Evolutionary conservation across 2,113 vertebrate species (phyloP).

Genomic region (Hirundichthys speculiger): DNA sequence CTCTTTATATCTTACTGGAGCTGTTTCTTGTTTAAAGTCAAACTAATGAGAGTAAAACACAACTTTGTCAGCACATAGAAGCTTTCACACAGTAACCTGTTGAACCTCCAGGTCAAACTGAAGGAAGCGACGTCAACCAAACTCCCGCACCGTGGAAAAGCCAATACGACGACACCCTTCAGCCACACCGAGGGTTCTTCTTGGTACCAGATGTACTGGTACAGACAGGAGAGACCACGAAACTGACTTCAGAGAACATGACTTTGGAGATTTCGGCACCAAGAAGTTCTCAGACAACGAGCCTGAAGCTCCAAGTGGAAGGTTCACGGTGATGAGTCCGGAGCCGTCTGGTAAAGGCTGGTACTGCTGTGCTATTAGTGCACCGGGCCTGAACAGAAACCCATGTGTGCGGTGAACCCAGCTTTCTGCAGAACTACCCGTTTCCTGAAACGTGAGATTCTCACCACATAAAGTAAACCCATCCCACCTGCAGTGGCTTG

Average conservation of each 20-base stretch:
- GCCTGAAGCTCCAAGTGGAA: background rate
- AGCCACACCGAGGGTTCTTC: background rate
- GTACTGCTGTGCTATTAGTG: constrained; percentile 40
- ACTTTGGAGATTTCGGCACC: constrained; percentile 6
- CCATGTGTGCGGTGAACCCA: background rate
- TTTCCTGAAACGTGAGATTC: too few species aligned
- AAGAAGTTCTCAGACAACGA: constrained; percentile 1
- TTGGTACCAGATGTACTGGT: constrained; percentile 60
- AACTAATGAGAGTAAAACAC: too few species aligned
- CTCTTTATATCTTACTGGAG: too few species aligned
- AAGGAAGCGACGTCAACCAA: background rate
- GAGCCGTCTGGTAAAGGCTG: constrained; percentile 16
- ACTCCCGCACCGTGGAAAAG: background rate
- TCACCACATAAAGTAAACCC: too few species aligned
- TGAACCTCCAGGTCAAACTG: constrained; percentile 4
- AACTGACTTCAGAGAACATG: background rate
- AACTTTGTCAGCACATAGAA: too few species aligned
- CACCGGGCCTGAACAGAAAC: constrained; percentile 48
- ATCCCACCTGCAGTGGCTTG: too few species aligned
- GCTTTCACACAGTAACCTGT: too few species aligned
- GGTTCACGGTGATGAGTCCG: constrained; percentile 19
- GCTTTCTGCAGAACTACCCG: too few species aligned
- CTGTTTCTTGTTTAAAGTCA: too few species aligned
- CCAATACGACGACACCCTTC: background rate
- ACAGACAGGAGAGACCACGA: constrained; percentile 52